Evolutionary conservation across 2,113 vertebrate species (phyloP).

Genomic region (Scophthalmus maximus): DNA sequence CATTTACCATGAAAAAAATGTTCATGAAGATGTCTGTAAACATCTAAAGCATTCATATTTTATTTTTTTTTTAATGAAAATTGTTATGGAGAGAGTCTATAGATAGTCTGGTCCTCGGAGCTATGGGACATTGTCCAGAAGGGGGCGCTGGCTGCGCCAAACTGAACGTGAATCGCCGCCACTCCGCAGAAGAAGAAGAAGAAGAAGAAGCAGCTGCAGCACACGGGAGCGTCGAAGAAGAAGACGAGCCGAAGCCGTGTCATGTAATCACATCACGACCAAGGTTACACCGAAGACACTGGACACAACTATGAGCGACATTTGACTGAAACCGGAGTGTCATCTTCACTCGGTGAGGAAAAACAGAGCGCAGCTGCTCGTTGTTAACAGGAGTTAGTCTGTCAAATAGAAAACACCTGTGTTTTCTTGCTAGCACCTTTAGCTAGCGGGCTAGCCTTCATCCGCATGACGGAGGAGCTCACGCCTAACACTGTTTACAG

Average conservation of each 20-base stretch:
- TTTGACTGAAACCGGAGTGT: constrained; percentile 5
- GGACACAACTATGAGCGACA: neutral
- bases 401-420: neutral
- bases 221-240: neutral
- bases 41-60: too few species aligned
- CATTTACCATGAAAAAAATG: too few species aligned
- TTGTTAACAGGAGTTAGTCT: neutral
- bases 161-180: neutral
- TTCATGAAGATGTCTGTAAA: too few species aligned
- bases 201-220: neutral
- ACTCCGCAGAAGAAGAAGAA: constrained; percentile 40
- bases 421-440: neutral
- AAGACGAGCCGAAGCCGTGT: constrained; percentile 15
- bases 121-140: neutral
- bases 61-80: too few species aligned
- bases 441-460: constrained; percentile 18
- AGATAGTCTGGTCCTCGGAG: too few species aligned
- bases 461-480: constrained; percentile 26
- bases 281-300: constrained; percentile 41
- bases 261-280: constrained; percentile 33
- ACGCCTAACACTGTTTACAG: constrained; percentile 4
- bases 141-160: too few species aligned
- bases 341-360: constrained; percentile 35
- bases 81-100: too few species aligned
- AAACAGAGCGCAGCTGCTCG: neutral